Conservation (phyloP, 64 coral and sea anemone genomes). For the Actinia equina region DNA sequence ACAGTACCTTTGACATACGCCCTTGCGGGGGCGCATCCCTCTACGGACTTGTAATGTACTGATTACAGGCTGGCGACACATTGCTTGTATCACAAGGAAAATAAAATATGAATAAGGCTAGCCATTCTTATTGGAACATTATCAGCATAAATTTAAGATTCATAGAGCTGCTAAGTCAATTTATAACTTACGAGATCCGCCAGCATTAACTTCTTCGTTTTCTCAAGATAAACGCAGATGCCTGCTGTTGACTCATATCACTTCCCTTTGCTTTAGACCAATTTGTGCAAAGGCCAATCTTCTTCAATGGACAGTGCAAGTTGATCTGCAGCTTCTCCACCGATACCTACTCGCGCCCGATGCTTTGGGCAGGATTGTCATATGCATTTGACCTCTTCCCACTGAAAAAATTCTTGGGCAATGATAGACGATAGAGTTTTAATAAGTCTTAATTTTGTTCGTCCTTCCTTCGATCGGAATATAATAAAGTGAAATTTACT, state of each 20-base stretch:
- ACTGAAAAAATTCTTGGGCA: constrained; percentile 11
- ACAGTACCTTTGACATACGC: too few relatives aligned
- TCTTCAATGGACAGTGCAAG: constrained; percentile 11
- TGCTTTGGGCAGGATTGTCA: constrained; percentile 35
- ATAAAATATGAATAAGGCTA: background rate
- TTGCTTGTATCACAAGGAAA: background rate
- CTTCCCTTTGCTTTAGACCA: constrained; percentile 17
- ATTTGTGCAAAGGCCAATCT: constrained; percentile 31
- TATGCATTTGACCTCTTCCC: constrained; percentile 1
- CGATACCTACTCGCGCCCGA: constrained; percentile 32
- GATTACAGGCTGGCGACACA: background rate
- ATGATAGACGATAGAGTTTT: background rate
- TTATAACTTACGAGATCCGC: constrained; percentile 39
- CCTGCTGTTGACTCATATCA: constrained; percentile 26
- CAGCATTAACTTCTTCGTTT: constrained; percentile 24
- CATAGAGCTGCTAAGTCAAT: background rate
- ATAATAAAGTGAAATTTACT: too few relatives aligned
- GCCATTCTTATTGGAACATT: background rate
- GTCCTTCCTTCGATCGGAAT: too few relatives aligned
- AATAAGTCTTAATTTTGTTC: too few relatives aligned
- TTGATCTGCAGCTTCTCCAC: constrained; percentile 31
- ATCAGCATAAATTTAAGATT: background rate
- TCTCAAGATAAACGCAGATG: constrained; percentile 22
- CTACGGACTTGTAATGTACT: too few relatives aligned
- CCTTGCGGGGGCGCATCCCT: too few relatives aligned